phyloP scores from a whole-genome alignment of 2,113 vertebrate genomes.

The Corydoras sp. region DNA sequence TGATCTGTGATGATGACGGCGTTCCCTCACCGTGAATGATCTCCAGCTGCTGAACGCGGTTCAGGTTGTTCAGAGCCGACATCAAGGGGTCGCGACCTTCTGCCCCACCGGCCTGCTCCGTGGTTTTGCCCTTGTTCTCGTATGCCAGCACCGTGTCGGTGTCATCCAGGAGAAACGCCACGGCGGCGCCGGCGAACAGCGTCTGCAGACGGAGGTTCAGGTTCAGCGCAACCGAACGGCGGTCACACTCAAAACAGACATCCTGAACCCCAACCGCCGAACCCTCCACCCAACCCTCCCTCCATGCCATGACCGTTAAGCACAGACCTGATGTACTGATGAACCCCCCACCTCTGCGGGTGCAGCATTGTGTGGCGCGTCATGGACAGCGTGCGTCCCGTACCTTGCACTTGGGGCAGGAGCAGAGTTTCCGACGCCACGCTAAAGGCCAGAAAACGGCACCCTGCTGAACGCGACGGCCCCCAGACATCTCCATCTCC shows the following conservation, averaged over 20 bases:
- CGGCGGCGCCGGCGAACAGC: slow-evolving; percentile 68
- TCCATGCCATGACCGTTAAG: no score
- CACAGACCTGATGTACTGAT: no score
- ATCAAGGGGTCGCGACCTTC: slow-evolving; percentile 82
- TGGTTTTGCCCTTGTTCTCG: slow-evolving; percentile 85
- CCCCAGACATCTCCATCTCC: no score
- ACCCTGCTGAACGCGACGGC: no score
- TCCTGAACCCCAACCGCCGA: no score
- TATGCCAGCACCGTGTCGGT: slow-evolving; percentile 91
- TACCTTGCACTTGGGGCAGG: neutral
- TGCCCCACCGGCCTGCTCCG: slow-evolving; percentile 55
- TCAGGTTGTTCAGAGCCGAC: slow-evolving; percentile 87
- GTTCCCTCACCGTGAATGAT: slow-evolving; percentile 79
- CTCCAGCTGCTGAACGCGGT: slow-evolving; percentile 91
- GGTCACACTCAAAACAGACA: no score
- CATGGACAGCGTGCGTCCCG: no score
- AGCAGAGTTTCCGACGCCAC: no score
- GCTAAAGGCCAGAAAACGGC: no score
- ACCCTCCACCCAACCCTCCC: no score
- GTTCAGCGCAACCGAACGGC: no score
- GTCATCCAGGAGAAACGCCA: slow-evolving; percentile 86
- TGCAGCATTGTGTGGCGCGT: no score
- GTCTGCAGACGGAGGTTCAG: slow-evolving; percentile 57
- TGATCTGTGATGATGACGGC: neutral
- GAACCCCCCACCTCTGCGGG: neutral